A percentile compares a stretch with the other conserved stretches of the same genome.
phyloP scores from a whole-genome alignment of 2,113 vertebrate species.

The Phoxinus phoxinus region DNA sequence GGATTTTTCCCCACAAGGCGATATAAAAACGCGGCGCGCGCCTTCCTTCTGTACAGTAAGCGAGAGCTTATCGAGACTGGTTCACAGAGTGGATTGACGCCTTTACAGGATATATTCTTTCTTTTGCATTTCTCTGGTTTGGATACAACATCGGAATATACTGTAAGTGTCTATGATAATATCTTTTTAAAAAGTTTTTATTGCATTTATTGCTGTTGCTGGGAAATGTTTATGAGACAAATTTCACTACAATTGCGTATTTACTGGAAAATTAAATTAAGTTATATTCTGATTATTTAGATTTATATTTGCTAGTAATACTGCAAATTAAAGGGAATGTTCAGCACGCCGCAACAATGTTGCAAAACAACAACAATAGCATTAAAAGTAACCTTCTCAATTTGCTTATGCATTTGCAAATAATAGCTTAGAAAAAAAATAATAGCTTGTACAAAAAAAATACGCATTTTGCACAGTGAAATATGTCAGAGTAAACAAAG shows the following conservation, averaged over 20 bases:
- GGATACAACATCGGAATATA: slow-evolving; percentile 1
- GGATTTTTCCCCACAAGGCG: slow-evolving; percentile 52
- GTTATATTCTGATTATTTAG: neutral
- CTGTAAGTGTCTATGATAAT: slow-evolving; percentile 28
- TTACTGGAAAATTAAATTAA: neutral
- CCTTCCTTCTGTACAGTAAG: neutral
- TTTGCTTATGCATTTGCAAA: neutral
- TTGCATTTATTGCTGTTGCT: neutral
- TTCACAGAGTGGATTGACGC: neutral
- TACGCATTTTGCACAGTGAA: neutral
- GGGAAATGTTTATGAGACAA: too few relatives aligned
- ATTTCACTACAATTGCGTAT: neutral
- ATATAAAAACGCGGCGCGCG: neutral
- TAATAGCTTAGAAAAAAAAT: too few relatives aligned
- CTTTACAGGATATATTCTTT: neutral
- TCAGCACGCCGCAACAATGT: neutral
- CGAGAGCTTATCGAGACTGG: neutral
- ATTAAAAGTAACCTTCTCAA: neutral
- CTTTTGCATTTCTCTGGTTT: neutral
- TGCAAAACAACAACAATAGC: neutral
- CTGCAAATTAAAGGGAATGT: neutral
- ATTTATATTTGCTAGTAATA: neutral
- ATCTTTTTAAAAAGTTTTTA: neutral
- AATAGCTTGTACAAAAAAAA: too few relatives aligned
- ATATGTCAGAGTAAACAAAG: neutral